phyloP scores from a whole-genome alignment of 1,140 invertebrate species.

The Octopus bimaculoides region DNA sequence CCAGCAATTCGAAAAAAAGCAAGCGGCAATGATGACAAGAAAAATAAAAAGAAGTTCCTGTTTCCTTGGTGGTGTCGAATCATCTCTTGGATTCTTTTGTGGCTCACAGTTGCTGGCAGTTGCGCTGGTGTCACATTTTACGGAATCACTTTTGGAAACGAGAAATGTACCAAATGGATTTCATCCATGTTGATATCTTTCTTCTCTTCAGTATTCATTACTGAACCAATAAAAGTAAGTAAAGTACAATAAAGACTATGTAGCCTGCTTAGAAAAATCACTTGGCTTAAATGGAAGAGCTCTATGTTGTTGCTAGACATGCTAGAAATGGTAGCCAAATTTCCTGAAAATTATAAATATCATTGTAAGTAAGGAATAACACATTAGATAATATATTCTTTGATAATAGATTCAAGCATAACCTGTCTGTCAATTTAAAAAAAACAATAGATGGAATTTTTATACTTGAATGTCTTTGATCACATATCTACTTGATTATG shows the following conservation, averaged over 20 bases:
- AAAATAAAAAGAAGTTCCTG: slow-evolving; percentile 46
- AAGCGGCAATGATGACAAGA: slow-evolving; percentile 16
- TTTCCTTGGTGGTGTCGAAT: slow-evolving; percentile 61
- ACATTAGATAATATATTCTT: too few relatives aligned
- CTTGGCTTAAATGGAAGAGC: too few relatives aligned
- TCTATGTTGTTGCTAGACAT: too few relatives aligned
- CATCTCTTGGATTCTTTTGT: slow-evolving; percentile 60
- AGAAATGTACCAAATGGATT: slow-evolving; percentile 63
- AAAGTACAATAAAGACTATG: not conserved
- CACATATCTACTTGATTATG: too few relatives aligned
- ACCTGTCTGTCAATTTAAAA: too few relatives aligned
- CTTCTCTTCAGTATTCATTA: slow-evolving; percentile 62
- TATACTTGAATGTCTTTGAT: too few relatives aligned
- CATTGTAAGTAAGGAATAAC: too few relatives aligned
- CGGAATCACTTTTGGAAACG: slow-evolving; percentile 62
- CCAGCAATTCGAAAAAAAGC: slow-evolving; percentile 24
- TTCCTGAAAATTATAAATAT: too few relatives aligned
- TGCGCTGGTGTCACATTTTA: slow-evolving; percentile 62
- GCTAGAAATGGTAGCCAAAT: too few relatives aligned
- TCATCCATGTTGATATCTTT: slow-evolving; percentile 62
- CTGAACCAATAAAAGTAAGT: slow-evolving; percentile 63
- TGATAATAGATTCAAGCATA: too few relatives aligned
- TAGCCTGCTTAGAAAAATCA: too few relatives aligned
- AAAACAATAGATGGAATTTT: too few relatives aligned
- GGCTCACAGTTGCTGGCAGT: slow-evolving; percentile 54